Evolutionary conservation across 2,888 invertebrate species (phyloP).

Genomic region (Cantharis rufa): DNA sequence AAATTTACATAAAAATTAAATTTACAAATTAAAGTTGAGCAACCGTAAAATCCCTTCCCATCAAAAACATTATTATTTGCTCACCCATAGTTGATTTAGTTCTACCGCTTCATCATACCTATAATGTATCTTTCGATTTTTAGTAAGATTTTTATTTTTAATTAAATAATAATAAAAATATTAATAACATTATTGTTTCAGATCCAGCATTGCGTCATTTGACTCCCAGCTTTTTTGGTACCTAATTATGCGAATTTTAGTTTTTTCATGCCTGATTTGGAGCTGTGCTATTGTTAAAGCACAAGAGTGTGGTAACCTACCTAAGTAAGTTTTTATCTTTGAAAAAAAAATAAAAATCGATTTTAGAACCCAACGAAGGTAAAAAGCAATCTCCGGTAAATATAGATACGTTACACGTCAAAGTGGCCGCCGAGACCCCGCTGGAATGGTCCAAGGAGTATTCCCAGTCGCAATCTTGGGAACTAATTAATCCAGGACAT

Average conservation of each 20-base stretch:
- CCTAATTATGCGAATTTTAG: not conserved
- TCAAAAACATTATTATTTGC: not conserved
- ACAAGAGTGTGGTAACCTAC: constrained; percentile 3
- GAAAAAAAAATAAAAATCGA: not conserved
- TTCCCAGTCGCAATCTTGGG: not conserved
- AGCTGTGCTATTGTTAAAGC: not conserved
- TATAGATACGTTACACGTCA: not conserved
- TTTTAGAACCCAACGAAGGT: constrained; percentile 5
- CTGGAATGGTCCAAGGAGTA: constrained; percentile 4
- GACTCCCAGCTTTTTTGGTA: not conserved
- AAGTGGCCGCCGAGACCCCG: not conserved
- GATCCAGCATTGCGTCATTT: not conserved
- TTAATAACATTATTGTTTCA: not conserved
- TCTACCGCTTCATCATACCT: not conserved
- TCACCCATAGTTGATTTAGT: not conserved
- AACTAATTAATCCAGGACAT: constrained; percentile 6
- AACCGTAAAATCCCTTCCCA: not conserved
- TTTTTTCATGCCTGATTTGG: not conserved
- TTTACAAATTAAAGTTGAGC: not conserved
- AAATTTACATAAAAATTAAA: not conserved
- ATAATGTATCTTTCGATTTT: not conserved
- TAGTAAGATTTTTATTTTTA: not conserved
- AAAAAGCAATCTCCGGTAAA: constrained; percentile 23
- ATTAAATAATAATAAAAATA: not conserved
- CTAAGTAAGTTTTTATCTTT: not conserved